Percentiles rank a stretch among this genome's conserved stretches.
phyloP scores from a whole-genome alignment of 92 coral and sea anemone species.

The Porites divaricata region DNA sequence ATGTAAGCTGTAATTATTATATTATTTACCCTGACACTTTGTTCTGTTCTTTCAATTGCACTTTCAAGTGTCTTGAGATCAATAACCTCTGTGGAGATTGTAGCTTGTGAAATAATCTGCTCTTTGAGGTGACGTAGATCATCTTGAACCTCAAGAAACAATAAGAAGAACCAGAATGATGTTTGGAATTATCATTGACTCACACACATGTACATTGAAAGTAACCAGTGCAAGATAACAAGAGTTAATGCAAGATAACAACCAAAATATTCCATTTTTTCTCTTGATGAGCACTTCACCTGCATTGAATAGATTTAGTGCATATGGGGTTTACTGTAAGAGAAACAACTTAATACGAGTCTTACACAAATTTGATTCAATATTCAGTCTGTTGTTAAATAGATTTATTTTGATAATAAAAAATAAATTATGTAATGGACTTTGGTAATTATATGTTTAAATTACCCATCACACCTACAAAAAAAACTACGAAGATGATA shows the following conservation, averaged over 20 bases:
- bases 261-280: not conserved
- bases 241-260: too few relatives aligned
- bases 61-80: slow-evolving; percentile 83
- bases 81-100: slow-evolving; percentile 65
- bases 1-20: too few relatives aligned
- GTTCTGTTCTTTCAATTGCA: slow-evolving; percentile 95
- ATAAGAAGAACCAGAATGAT: not conserved
- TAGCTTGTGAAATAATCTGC: slow-evolving; percentile 71
- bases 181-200: too few relatives aligned
- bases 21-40: slow-evolving; percentile 83
- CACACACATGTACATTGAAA: not conserved
- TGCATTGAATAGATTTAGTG: not conserved
- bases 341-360: too few relatives aligned
- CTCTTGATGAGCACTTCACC: not conserved
- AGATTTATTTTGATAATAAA: not conserved
- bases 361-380: too few relatives aligned
- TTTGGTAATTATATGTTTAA: too few relatives aligned
- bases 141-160: slow-evolving; percentile 87
- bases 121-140: slow-evolving; percentile 97
- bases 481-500: too few relatives aligned
- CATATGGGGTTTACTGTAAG: not conserved
- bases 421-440: too few relatives aligned
- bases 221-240: not conserved
- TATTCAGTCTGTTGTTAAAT: not conserved
- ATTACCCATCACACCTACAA: too few relatives aligned